phyloP scores from a whole-genome alignment of 1,140 invertebrate species.

The Charaxes varanes region DNA sequence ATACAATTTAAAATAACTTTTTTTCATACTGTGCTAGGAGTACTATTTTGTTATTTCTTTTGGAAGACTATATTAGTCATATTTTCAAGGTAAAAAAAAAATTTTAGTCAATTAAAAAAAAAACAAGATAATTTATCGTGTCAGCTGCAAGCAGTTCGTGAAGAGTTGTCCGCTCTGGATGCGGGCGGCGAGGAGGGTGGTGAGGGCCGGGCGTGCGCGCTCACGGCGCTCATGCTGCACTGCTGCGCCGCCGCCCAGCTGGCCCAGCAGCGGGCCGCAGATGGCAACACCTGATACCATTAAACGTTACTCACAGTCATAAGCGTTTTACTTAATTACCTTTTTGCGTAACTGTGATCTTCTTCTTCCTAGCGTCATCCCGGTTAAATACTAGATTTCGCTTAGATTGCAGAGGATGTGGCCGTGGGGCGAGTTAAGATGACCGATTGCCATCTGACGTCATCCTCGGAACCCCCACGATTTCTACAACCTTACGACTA shows the following conservation, averaged over 20 bases:
- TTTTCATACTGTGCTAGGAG: too few species aligned
- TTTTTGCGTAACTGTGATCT: slow-evolving; percentile 13
- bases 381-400: too few species aligned
- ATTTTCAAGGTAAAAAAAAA: too few species aligned
- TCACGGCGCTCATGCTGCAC: slow-evolving; percentile 89
- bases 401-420: too few species aligned
- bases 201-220: slow-evolving; percentile 84
- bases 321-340: slow-evolving; percentile 31
- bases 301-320: slow-evolving; percentile 37
- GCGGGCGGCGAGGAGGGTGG: slow-evolving; percentile 73
- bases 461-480: too few species aligned
- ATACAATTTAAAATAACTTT: too few species aligned
- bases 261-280: slow-evolving; percentile 42
- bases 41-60: neutral
- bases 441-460: too few species aligned
- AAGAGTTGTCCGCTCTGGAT: slow-evolving; percentile 75
- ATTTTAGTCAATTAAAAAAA: too few species aligned
- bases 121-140: neutral
- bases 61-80: too few species aligned
- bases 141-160: slow-evolving; percentile 84
- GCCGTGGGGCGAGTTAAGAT: too few species aligned
- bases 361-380: too few species aligned
- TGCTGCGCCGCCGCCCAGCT: slow-evolving; percentile 78
- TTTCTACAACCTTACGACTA: too few species aligned
- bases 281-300: slow-evolving; percentile 43